Percentiles rank a stretch among this genome's conserved stretches.
These are phyloP conservation scores for Drosophila testacea DNA, from an alignment of 2,888 invertebrate species.

Conservation along the genomic window DNA sequence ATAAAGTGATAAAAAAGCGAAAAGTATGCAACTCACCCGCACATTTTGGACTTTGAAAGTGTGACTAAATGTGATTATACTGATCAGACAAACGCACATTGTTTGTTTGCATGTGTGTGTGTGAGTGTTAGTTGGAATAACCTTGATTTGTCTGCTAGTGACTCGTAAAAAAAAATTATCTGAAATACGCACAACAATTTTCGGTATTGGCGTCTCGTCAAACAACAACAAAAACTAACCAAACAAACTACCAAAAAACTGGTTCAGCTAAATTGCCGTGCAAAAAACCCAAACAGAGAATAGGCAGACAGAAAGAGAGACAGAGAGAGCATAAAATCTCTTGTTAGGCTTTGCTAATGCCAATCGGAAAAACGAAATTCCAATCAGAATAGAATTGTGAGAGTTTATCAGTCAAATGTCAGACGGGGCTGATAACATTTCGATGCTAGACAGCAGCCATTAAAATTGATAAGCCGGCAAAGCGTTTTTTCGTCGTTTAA, in stretches of 20 bases:
- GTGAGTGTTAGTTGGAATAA: conserved; percentile 33
- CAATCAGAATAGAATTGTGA: conserved; percentile 32
- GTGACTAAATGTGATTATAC: conserved; percentile 33
- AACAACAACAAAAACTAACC: conserved; percentile 25
- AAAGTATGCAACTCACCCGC: conserved; percentile 32
- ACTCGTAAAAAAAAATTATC: conserved; percentile 10
- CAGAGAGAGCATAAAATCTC: conserved; percentile 5
- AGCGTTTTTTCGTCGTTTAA: conserved; percentile 1
- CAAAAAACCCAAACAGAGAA: conserved; percentile 51
- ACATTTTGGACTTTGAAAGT: conserved; percentile 42
- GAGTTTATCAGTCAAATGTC: conserved; percentile 52
- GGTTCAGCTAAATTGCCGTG: conserved; percentile 45
- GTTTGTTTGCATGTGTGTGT: background rate
- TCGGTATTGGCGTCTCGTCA: conserved; percentile 15
- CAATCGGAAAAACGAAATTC: conserved; percentile 35
- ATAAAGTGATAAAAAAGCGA: conserved; percentile 24
- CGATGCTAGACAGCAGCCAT: conserved; percentile 18
- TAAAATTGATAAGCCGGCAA: conserved; percentile 43
- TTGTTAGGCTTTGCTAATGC: conserved; percentile 7
- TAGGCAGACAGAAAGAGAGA: background rate
- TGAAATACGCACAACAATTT: conserved; percentile 17
- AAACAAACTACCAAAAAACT: conserved; percentile 47
- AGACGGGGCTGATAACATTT: conserved; percentile 51
- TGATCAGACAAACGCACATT: conserved; percentile 14
- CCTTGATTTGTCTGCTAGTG: conserved; percentile 57